Conservation (phyloP, 2,113 vertebrate species). For the Hiodon alosoides region DNA sequence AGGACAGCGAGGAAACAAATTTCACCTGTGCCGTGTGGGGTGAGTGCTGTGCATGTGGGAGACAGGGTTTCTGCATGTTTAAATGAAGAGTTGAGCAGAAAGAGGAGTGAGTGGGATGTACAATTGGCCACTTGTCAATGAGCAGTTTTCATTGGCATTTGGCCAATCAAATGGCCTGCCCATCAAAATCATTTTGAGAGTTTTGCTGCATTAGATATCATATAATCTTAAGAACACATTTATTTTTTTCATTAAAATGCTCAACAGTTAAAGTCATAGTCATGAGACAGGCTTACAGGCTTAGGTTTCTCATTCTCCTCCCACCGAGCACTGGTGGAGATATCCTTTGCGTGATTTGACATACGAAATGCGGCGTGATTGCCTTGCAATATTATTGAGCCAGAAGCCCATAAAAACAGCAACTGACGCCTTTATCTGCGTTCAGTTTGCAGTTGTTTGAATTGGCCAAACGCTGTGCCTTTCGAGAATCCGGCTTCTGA, state of each 20-base stretch:
- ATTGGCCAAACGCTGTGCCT: not conserved
- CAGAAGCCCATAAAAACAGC: not conserved
- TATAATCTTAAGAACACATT: no score
- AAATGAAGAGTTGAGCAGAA: no score
- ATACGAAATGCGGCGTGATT: not conserved
- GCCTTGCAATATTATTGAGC: not conserved
- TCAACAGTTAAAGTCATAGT: not conserved
- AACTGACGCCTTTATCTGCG: conserved; percentile 5
- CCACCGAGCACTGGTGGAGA: not conserved
- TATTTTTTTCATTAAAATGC: not conserved
- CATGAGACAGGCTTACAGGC: not conserved
- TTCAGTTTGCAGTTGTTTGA: conserved; percentile 5
- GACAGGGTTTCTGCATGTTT: no score
- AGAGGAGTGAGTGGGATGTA: no score
- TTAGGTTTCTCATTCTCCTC: not conserved
- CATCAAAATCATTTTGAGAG: no score
- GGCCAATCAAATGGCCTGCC: no score
- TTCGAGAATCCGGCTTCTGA: not conserved
- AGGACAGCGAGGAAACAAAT: not conserved
- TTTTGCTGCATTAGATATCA: not conserved
- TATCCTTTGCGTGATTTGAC: not conserved
- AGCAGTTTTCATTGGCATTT: no score
- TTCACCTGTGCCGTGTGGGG: not conserved
- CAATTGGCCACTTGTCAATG: no score
- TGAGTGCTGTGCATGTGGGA: no score